These are phyloP conservation scores for Promerops cafer DNA, from an alignment of 2,113 vertebrate genomes.

Conservation along the genomic window DNA sequence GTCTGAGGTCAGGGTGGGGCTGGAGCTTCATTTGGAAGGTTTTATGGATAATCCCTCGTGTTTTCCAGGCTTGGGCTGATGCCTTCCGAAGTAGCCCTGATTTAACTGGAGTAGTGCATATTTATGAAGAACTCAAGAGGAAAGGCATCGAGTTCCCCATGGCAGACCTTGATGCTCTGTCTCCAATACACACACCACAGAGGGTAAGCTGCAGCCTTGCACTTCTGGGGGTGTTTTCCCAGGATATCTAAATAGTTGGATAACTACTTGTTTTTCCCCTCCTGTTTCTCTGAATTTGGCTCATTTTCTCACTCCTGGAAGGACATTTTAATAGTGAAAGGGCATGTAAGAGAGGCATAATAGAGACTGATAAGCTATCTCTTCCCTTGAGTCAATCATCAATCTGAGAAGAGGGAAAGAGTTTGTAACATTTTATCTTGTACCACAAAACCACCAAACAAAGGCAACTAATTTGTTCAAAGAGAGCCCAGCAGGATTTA, in stretches of 20 bases:
- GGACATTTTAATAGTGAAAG: slow-evolving; percentile 24
- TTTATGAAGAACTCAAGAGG: slow-evolving; percentile 97
- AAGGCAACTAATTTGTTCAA: background rate
- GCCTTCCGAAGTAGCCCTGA: slow-evolving; percentile 97
- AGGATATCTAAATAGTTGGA: background rate
- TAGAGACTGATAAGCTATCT: slow-evolving; percentile 10
- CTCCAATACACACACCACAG: slow-evolving; percentile 95
- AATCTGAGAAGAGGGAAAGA: background rate
- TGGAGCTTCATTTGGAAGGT: background rate
- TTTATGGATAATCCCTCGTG: slow-evolving; percentile 1
- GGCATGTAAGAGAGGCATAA: background rate
- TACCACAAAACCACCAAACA: background rate
- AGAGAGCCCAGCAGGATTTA: background rate
- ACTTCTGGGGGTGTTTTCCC: background rate
- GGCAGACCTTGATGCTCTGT: slow-evolving; percentile 91
- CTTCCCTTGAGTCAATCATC: background rate
- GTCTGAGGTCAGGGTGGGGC: background rate
- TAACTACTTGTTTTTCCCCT: background rate
- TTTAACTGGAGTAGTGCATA: slow-evolving; percentile 95
- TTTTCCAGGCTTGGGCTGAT: slow-evolving; percentile 92
- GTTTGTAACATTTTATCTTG: background rate
- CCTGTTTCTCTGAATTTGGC: background rate
- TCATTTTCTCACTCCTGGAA: slow-evolving; percentile 20
- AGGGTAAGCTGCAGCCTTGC: slow-evolving; percentile 74
- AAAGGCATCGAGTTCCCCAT: slow-evolving; percentile 96